Conservation (phyloP, 92 coral and sea anemone species). For the Galaxea fascicularis region DNA sequence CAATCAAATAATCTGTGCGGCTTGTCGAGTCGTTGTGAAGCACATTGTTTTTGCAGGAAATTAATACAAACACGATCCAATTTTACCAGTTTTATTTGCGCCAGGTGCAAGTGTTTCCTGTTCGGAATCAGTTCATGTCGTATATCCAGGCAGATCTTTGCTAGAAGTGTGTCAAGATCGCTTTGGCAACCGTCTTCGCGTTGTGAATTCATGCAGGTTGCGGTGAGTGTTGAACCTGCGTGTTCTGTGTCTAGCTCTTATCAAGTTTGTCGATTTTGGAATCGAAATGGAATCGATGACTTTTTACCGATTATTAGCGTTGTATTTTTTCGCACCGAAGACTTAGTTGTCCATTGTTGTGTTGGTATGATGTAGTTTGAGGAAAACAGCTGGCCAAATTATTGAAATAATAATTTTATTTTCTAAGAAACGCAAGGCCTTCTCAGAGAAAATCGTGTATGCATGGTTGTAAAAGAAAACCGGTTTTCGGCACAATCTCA, state of each 20-base stretch:
- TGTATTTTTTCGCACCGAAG: not conserved
- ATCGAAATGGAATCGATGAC: not conserved
- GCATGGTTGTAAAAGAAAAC: not conserved
- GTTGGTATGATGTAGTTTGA: not conserved
- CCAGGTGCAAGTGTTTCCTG: slow-evolving; percentile 17
- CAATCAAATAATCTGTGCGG: not conserved
- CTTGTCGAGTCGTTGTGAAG: slow-evolving; percentile 20
- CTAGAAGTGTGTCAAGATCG: slow-evolving; percentile 1
- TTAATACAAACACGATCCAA: slow-evolving; percentile 7
- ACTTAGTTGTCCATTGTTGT: not conserved
- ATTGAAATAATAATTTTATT: too few species aligned
- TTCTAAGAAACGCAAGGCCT: not conserved
- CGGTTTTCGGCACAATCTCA: not conserved
- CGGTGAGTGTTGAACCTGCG: not conserved
- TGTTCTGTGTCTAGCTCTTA: not conserved
- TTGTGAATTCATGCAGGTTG: not conserved
- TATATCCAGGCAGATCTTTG: not conserved
- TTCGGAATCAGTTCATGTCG: not conserved
- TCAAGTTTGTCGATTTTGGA: too few species aligned
- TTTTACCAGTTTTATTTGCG: not conserved
- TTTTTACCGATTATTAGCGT: not conserved
- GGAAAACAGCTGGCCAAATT: too few species aligned
- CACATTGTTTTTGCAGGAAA: slow-evolving; percentile 18
- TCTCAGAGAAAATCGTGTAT: not conserved
- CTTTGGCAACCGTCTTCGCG: not conserved